Base-by-base conservation (phyloP, 2,113 vertebrate genomes). In the Sturnira hondurensis region DNA sequence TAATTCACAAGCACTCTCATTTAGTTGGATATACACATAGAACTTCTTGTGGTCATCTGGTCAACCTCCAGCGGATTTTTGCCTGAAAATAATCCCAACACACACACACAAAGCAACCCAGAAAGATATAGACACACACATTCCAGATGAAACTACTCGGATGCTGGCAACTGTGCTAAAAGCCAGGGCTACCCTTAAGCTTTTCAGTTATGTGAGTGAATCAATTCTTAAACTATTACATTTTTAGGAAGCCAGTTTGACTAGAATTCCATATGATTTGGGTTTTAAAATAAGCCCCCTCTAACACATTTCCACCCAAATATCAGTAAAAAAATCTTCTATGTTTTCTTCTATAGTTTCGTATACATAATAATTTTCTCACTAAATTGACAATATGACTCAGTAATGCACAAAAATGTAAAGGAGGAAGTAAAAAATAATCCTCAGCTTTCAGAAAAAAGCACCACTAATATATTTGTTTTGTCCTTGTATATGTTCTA, bases 41-140 rank as follows among this genome's bases (percentile, higher is more conserved):
- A 50, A 26, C 2, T 5, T 67, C 50, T 31, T 43, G 5, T 89
- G 52, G 19, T 36, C 33, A 50, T 52, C 65, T 68, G 47, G 22
- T 86, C 67, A 78, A 54, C 5, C 33, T 52, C 76, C 28, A 41
- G 74, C 58, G 10, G n/a, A 16, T 6, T 54, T 54, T 83, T 83
- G 58, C 41, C 45, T 95, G 61, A n/a, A 77, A 94, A 36, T 38
- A 89, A 89, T 38, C 54, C 31, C 36, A 58, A 6, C 38, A 89
- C 22, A 76, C 54, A 8, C 45, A 89, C 17, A 76, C 54, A n/a
- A n/a, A n/a, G 31, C 5, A 71, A 45, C 45, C 20, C 2, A 45
- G 28, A 19, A 78, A 71, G 10, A 14, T 8, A 13, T 26, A 71
- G 36, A 68, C 2, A 24, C 50, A 56, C 31, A 19, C n/a, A 33